Percentiles rank a stretch among this genome's conserved stretches.
These are phyloP conservation scores for Gila robusta DNA, from an alignment of 2,797 vertebrate genomes.

Conservation along the genomic window DNA sequence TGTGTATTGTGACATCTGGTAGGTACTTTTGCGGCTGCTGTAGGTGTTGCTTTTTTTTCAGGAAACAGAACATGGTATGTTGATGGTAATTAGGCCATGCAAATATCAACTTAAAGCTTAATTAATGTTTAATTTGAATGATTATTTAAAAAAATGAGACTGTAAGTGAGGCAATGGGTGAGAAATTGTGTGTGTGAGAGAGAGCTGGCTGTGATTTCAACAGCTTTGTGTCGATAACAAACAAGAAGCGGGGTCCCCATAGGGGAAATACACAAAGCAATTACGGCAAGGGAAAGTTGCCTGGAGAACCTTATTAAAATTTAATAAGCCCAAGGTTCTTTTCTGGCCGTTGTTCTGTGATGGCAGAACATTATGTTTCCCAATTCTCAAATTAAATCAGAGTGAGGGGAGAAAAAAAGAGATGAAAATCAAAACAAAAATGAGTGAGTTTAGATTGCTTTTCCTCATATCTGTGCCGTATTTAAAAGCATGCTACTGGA, in stretches of 20 bases:
- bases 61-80: conserved; percentile 41
- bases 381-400: conserved; percentile 68
- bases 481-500: neutral
- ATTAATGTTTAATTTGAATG: conserved; percentile 45
- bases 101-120: conserved; percentile 54
- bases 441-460: conserved; percentile 38
- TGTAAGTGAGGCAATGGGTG: neutral
- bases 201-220: conserved; percentile 54
- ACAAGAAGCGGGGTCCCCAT: conserved; percentile 64
- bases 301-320: conserved; percentile 70
- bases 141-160: conserved; percentile 36
- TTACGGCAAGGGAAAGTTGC: conserved; percentile 66
- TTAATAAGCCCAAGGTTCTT: conserved; percentile 67
- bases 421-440: conserved; percentile 42
- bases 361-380: conserved; percentile 60
- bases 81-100: conserved; percentile 51
- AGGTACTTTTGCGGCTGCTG: conserved; percentile 25
- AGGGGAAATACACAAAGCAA: conserved; percentile 71
- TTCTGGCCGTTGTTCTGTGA: conserved; percentile 63
- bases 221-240: conserved; percentile 66
- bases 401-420: conserved; percentile 18
- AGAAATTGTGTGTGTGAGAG: neutral
- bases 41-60: conserved; percentile 18
- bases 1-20: conserved; percentile 45
- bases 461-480: conserved; percentile 21